These are phyloP conservation scores for Aphidius gifuensis DNA, from an alignment of 1,140 invertebrate species.

Conservation along the genomic window DNA sequence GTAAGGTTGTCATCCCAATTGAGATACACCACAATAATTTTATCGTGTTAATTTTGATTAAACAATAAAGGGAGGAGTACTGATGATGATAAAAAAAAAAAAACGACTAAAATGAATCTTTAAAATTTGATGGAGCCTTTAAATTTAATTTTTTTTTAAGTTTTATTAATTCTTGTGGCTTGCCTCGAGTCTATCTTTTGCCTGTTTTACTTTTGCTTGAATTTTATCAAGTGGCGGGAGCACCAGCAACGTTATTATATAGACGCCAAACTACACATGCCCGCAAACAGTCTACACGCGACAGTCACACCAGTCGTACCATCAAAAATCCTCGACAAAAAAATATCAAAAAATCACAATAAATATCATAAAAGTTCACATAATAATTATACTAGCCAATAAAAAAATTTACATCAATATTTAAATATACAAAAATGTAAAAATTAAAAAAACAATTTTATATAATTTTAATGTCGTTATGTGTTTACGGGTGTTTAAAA, in stretches of 20 bases:
- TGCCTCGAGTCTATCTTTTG: conserved; percentile 15
- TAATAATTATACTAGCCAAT: not conserved
- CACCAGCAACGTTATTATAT: conserved; percentile 37
- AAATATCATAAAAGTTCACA: not conserved
- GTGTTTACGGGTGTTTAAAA: no score
- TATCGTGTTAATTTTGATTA: no score
- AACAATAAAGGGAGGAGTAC: no score
- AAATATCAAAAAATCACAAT: conserved; percentile 2
- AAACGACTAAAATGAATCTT: no score
- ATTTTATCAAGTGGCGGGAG: conserved; percentile 16
- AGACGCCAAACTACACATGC: conserved; percentile 37
- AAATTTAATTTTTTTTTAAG: no score
- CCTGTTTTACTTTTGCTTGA: not conserved
- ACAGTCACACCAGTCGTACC: conserved; percentile 35
- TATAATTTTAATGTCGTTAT: no score
- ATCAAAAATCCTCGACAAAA: conserved; percentile 2
- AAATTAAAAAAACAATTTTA: no score
- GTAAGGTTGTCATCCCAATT: no score
- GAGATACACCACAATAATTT: no score
- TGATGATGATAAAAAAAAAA: no score
- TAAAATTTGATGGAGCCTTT: no score
- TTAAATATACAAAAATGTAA: not conserved
- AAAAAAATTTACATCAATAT: not conserved
- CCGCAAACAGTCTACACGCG: conserved; percentile 49
- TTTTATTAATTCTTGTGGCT: not conserved